Evolutionary conservation across 2,113 vertebrate species (phyloP).

Genomic region (Cyrtonyx montezumae): DNA sequence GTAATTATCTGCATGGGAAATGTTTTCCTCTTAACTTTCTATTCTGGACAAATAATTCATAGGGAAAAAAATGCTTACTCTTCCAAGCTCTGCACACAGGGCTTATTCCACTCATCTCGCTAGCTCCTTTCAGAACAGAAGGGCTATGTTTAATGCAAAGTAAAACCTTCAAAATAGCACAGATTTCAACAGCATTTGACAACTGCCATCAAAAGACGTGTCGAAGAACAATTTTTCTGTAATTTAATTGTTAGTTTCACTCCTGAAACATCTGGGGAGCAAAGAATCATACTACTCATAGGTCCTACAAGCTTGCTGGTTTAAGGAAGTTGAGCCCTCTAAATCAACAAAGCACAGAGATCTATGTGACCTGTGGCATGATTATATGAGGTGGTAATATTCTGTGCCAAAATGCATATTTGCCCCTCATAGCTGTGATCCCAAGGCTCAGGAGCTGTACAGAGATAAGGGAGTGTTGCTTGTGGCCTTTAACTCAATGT

Average conservation of each 20-base stretch:
- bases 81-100: not conserved
- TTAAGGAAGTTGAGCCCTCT: not conserved
- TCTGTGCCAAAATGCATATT: not conserved
- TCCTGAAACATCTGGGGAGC: not conserved
- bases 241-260: not conserved
- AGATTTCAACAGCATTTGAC: not conserved
- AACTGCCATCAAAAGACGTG: not conserved
- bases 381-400: not conserved
- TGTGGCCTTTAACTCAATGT: not conserved
- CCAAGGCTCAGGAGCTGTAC: not conserved
- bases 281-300: not conserved
- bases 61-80: not conserved
- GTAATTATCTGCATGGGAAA: not conserved
- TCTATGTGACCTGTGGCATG: not conserved
- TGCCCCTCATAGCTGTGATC: rapidly evolving
- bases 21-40: not conserved
- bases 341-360: not conserved
- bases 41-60: not conserved
- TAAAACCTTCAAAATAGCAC: not conserved
- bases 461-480: not conserved
- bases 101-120: not conserved
- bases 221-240: not conserved
- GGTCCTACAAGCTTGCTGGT: not conserved
- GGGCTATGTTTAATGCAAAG: not conserved
- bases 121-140: conserved; percentile 6